phyloP scores from a whole-genome alignment of 2,113 vertebrate genomes.

The Megaptera novaeangliae region DNA sequence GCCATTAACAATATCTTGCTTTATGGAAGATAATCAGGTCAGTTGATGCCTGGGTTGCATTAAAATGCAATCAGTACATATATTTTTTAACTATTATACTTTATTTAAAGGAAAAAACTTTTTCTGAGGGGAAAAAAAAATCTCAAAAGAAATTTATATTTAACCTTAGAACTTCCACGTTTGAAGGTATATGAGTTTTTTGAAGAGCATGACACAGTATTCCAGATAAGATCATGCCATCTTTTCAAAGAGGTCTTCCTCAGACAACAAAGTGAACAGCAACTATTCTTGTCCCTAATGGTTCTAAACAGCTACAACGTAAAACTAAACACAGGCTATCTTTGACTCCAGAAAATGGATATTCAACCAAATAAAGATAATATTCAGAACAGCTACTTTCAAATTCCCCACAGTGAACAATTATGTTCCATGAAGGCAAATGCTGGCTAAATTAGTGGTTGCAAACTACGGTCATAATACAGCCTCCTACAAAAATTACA shows the following conservation, averaged over 20 bases:
- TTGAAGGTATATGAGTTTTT: not conserved
- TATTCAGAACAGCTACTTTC: not conserved
- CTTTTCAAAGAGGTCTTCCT: not conserved
- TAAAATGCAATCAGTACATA: not conserved
- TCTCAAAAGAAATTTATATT: not conserved
- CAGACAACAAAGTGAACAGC: not conserved
- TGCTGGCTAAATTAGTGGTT: not conserved
- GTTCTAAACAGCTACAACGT: not conserved
- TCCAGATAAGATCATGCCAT: not conserved
- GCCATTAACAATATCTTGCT: not conserved
- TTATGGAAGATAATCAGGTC: not conserved
- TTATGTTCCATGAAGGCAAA: not conserved
- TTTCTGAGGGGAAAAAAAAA: not conserved
- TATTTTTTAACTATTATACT: not conserved
- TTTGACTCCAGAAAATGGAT: not conserved
- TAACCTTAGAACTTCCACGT: not conserved
- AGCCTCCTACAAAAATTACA: not conserved
- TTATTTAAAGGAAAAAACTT: not conserved
- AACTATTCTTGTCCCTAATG: not conserved
- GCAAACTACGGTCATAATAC: not conserved
- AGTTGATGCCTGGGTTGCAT: not conserved
- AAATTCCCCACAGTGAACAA: constrained; percentile 32
- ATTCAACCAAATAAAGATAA: constrained; percentile 32
- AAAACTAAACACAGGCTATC: not conserved
- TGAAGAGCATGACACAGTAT: not conserved